Base-by-base conservation (phyloP, 2,113 vertebrate genomes). In the Sturnus vulgaris region DNA sequence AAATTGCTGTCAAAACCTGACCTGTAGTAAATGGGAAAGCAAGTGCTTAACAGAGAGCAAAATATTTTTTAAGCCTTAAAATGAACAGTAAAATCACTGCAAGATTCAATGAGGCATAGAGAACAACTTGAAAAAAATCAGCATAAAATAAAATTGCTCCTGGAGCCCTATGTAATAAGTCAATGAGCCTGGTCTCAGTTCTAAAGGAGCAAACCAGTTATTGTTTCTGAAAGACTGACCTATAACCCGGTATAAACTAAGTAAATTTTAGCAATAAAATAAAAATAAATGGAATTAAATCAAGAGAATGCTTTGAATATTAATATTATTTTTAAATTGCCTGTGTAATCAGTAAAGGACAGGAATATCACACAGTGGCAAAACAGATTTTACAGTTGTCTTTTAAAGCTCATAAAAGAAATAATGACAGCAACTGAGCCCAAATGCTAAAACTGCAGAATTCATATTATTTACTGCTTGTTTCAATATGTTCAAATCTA, bases 1-100 rank as follows among this genome's bases (percentile, higher is more conserved):
- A 93, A 80, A 86, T 10, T 86, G 71, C 50, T 88, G 82, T 95
- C 88, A 95, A 66, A 85, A 91, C 84, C 61, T 82, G 84, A 96
- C 57, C 40, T 66, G 53, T 39, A 80, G 70, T 72, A 95, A 94
- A 87, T 66, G 35, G 55, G 68, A 79, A 82, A 37, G 53, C 39
- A 92, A 92, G 55, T 21, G 50, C 40, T 84, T 91, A 85, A 89
- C 44, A 72, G 52, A 66, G 50, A 61, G 11, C 8, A 93, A 83
- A 49, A 10, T 42, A 14, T 3, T 83, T 85, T 86, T 89, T 82
- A 87, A 92, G 68, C 21, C 40, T 85, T 85, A 86, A 90, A 93
- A 80, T 66, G 42, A 85, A 65, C 59, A 91, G 39, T 49, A 86
- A 96, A 94, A 93, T 91, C 46, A 69, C 53, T 72, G 55, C 55